Conservation (phyloP, 2,113 vertebrate species). For the Macquaria ambigua region DNA sequence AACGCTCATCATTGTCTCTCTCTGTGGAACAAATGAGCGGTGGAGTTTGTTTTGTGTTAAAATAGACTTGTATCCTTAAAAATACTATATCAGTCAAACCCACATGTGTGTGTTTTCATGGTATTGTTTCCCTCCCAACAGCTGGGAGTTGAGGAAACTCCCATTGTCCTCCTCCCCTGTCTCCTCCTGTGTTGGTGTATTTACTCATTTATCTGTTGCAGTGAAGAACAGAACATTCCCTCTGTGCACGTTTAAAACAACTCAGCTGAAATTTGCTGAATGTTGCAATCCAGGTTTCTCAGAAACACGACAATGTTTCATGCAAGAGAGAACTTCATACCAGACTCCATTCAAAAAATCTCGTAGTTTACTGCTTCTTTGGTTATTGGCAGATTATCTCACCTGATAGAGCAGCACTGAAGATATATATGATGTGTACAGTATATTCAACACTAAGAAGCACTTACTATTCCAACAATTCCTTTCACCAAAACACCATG, state of each 20-base stretch:
- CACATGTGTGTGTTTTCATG: neutral
- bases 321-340: neutral
- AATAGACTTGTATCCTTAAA: neutral
- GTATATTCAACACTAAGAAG: neutral
- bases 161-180: neutral
- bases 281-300: neutral
- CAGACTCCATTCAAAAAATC: neutral
- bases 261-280: neutral
- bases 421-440: neutral
- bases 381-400: neutral
- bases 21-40: neutral
- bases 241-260: slow-evolving; percentile 8
- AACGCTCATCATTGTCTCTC: neutral
- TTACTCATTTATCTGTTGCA: slow-evolving; percentile 24
- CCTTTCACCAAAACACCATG: neutral
- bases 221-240: slow-evolving; percentile 26
- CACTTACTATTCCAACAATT: neutral
- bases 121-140: slow-evolving; percentile 41
- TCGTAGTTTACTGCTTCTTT: neutral
- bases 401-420: no score
- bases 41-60: neutral
- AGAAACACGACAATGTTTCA: neutral
- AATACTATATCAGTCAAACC: neutral
- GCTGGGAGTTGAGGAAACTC: slow-evolving; percentile 40
- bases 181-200: slow-evolving; percentile 19